Evolutionary conservation across 2,888 invertebrate species (phyloP).

Genomic region (Tetanocera ferruginea): DNA sequence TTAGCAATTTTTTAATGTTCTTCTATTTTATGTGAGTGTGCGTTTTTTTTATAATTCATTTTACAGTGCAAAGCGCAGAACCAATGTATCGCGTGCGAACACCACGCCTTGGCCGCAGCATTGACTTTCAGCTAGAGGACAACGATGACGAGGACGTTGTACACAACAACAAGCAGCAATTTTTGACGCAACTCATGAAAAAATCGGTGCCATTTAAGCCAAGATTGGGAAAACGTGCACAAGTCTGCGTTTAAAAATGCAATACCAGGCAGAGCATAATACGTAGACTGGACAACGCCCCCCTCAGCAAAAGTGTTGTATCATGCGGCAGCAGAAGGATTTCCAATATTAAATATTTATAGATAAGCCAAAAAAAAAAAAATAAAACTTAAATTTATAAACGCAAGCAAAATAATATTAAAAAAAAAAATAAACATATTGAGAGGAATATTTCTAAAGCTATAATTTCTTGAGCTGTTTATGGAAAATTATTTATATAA

Average conservation of each 20-base stretch:
- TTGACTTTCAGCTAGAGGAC: conserved; percentile 62
- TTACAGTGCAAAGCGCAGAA: conserved; percentile 62
- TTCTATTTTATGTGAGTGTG: neutral
- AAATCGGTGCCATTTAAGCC: conserved; percentile 70
- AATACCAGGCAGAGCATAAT: neutral
- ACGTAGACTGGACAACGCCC: neutral
- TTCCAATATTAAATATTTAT: neutral
- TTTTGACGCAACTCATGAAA: conserved; percentile 71
- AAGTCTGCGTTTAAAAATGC: conserved; percentile 12
- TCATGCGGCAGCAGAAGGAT: neutral
- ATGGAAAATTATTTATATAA: too few relatives aligned
- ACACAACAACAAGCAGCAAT: conserved; percentile 63
- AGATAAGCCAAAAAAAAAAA: neutral
- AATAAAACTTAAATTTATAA: neutral
- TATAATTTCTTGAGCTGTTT: too few relatives aligned
- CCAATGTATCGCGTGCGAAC: conserved; percentile 64
- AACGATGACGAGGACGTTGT: conserved; percentile 35
- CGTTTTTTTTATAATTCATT: neutral
- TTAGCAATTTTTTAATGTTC: conserved; percentile 42
- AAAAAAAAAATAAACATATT: neutral
- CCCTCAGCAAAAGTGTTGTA: neutral
- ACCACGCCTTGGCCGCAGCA: conserved; percentile 71
- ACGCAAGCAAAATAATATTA: neutral
- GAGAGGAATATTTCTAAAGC: neutral
- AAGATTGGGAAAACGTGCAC: conserved; percentile 67